Evolutionary conservation across 2,888 invertebrate species (phyloP).

Genomic region (Schizaphis graminum): DNA sequence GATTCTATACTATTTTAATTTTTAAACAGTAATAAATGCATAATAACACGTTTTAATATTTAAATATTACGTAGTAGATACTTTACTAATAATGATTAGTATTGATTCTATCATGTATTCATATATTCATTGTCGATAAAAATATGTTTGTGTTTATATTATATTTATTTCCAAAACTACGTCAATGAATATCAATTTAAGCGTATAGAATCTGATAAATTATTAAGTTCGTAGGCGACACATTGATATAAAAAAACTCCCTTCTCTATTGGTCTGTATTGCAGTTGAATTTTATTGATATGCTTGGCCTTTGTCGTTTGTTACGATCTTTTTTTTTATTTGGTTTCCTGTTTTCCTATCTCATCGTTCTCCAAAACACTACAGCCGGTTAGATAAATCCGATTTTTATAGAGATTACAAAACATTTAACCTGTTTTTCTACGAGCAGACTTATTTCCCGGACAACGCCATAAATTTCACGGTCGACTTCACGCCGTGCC

Average conservation of each 20-base stretch:
- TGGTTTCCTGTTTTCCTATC: constrained; percentile 55
- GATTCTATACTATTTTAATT: neutral
- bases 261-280: constrained; percentile 19
- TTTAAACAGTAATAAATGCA: neutral
- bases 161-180: neutral
- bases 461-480: constrained; percentile 63
- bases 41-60: neutral
- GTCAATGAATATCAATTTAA: constrained; percentile 22
- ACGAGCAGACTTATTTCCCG: constrained; percentile 63
- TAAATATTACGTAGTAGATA: neutral
- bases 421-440: constrained; percentile 66
- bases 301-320: constrained; percentile 56
- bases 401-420: constrained; percentile 66
- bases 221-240: constrained; percentile 28
- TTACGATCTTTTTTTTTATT: constrained; percentile 52
- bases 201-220: constrained; percentile 29
- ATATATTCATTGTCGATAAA: neutral
- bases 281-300: constrained; percentile 61
- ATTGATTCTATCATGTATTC: neutral
- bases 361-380: constrained; percentile 31
- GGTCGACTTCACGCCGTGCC: constrained; percentile 55
- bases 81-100: neutral
- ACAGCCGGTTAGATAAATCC: constrained; percentile 64
- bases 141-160: neutral
- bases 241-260: constrained; percentile 24